Evolutionary conservation across 1,140 invertebrate species (phyloP).

Genomic region (Trichoplusia ni): DNA sequence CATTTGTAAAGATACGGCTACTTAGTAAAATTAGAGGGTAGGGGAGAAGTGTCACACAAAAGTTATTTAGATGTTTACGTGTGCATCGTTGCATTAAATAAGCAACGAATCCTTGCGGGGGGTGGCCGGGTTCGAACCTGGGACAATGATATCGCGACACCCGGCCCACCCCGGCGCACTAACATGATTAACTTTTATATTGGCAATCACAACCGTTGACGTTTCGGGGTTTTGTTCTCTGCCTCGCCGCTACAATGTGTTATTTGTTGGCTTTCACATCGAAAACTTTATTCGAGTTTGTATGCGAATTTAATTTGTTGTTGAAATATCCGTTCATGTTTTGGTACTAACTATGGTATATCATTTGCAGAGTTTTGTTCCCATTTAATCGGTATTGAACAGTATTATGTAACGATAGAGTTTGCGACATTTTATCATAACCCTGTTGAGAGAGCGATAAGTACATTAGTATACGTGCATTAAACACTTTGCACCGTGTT

Average conservation of each 20-base stretch:
- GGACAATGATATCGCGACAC: conserved; percentile 66
- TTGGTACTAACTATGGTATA: conserved; percentile 2
- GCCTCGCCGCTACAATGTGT: conserved; percentile 13
- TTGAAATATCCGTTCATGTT: not conserved
- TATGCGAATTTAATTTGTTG: conserved; percentile 7
- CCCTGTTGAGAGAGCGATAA: too few species aligned
- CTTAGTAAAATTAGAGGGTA: conserved; percentile 77
- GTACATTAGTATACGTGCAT: not conserved
- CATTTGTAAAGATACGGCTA: conserved; percentile 75
- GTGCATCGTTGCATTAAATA: conserved; percentile 79
- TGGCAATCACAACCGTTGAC: conserved; percentile 54
- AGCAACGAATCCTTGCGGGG: conserved; percentile 72
- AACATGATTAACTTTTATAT: conserved; percentile 74
- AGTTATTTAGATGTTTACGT: conserved; percentile 81
- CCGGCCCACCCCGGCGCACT: conserved; percentile 58
- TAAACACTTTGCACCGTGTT: not conserved
- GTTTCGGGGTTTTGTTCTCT: conserved; percentile 48
- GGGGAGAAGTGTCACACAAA: conserved; percentile 75
- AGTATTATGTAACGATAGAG: too few species aligned
- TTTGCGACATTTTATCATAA: too few species aligned
- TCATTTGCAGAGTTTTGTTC: not conserved
- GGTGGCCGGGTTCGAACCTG: conserved; percentile 51
- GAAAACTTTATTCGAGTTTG: not conserved
- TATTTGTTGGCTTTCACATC: not conserved
- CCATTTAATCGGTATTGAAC: not conserved